Conservation (phyloP, 2,888 invertebrate species). For the Leucozona laternaria region DNA sequence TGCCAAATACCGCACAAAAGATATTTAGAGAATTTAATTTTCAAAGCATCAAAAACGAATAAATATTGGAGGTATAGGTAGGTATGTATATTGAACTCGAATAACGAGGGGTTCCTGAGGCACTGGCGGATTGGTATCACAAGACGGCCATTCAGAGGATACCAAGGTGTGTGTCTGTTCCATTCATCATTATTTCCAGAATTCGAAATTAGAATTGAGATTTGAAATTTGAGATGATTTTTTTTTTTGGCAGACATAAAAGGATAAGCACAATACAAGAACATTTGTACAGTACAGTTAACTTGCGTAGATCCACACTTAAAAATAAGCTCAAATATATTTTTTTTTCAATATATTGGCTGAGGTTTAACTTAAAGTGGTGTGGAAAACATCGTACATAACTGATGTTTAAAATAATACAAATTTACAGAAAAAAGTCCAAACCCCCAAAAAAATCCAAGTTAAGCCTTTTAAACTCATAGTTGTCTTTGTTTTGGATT, state of each 20-base stretch:
- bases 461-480: no score
- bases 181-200: slow-evolving; percentile 61
- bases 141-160: background rate
- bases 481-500: no score
- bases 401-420: no score
- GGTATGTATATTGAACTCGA: background rate
- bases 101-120: background rate
- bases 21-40: slow-evolving; percentile 70
- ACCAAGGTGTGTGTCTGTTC: slow-evolving; percentile 44
- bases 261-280: no score
- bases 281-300: no score
- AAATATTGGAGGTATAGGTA: background rate
- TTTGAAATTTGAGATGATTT: slow-evolving; percentile 35
- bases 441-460: no score
- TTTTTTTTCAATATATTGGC: no score
- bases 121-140: background rate
- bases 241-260: background rate
- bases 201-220: slow-evolving; percentile 64
- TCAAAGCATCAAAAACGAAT: slow-evolving; percentile 24
- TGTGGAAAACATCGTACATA: no score
- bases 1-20: slow-evolving; percentile 62
- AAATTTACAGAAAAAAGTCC: no score
- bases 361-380: no score
- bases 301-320: no score
- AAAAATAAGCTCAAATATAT: no score